These are phyloP conservation scores for Drosophila fulvimacula DNA, from an alignment of 2,888 invertebrate species.

Conservation along the genomic window DNA sequence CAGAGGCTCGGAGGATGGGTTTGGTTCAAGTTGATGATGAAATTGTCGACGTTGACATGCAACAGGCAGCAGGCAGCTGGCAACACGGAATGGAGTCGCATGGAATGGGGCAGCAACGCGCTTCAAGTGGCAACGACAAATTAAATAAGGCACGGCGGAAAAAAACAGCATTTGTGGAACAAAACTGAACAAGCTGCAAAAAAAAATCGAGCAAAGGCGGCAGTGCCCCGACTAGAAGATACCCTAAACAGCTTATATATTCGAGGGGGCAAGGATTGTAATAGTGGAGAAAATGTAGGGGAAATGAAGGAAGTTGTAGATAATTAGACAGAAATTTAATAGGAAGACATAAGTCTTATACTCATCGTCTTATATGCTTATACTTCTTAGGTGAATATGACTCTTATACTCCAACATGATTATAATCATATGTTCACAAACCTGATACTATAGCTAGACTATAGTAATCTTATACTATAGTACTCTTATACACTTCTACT, in stretches of 20 bases:
- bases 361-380: not conserved
- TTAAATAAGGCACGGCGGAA: slow-evolving; percentile 67
- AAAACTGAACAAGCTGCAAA: slow-evolving; percentile 28
- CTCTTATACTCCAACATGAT: not conserved
- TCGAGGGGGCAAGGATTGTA: not conserved
- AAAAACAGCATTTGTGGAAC: slow-evolving; percentile 30
- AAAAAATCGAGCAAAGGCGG: not conserved
- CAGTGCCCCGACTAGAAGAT: not conserved
- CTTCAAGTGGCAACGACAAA: slow-evolving; percentile 67
- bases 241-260: not conserved
- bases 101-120: slow-evolving; percentile 30
- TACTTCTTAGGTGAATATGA: not conserved
- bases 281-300: not conserved
- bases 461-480: not conserved
- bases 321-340: not conserved
- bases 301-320: not conserved
- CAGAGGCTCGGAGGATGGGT: slow-evolving; percentile 13
- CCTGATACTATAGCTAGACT: too few relatives aligned
- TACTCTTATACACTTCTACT: not conserved
- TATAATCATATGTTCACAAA: too few relatives aligned
- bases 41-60: slow-evolving; percentile 79
- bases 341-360: not conserved
- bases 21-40: slow-evolving; percentile 64
- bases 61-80: slow-evolving; percentile 56
- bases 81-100: slow-evolving; percentile 9